A percentile compares a stretch with the other conserved stretches of the same genome.
Conservation (phyloP, 2,888 invertebrate genomes). For the Stictocephala bisonia region DNA sequence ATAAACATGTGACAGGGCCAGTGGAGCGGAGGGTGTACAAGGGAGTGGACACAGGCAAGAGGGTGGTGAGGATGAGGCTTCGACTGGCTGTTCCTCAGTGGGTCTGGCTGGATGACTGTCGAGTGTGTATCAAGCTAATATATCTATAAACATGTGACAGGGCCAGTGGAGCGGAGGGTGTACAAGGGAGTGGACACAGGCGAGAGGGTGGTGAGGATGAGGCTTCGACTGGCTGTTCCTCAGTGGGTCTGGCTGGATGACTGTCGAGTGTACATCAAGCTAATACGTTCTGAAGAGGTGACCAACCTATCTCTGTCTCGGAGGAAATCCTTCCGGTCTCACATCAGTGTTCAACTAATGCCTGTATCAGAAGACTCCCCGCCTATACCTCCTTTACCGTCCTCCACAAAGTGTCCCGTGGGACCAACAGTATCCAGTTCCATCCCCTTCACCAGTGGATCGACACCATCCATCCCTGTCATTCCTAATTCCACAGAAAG, state of each 20-base stretch:
- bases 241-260: slow-evolving; percentile 61
- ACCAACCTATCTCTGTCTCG: slow-evolving; percentile 52
- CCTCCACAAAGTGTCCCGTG: neutral
- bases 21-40: slow-evolving; percentile 64
- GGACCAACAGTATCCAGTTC: neutral
- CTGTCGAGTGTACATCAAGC: slow-evolving; percentile 60
- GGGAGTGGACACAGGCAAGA: slow-evolving; percentile 63
- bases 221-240: slow-evolving; percentile 60
- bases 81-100: slow-evolving; percentile 58
- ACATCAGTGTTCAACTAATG: slow-evolving; percentile 63
- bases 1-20: too few species aligned
- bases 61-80: slow-evolving; percentile 62
- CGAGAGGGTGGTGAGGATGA: slow-evolving; percentile 61
- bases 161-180: slow-evolving; percentile 62
- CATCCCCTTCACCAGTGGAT: slow-evolving; percentile 17
- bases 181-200: slow-evolving; percentile 64
- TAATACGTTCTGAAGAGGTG: slow-evolving; percentile 59
- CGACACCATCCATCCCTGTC: slow-evolving; percentile 2
- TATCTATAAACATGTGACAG: too few species aligned
- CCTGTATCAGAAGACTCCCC: slow-evolving; percentile 21
- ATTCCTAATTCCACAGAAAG: neutral
- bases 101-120: slow-evolving; percentile 61
- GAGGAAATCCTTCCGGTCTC: slow-evolving; percentile 63
- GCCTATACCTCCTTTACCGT: slow-evolving; percentile 26
- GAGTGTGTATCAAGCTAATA: slow-evolving; percentile 61